Percentiles rank a stretch among this genome's conserved stretches.
phyloP scores from a whole-genome alignment of 2,888 invertebrate species.

The Hydrotaea diabolus region DNA sequence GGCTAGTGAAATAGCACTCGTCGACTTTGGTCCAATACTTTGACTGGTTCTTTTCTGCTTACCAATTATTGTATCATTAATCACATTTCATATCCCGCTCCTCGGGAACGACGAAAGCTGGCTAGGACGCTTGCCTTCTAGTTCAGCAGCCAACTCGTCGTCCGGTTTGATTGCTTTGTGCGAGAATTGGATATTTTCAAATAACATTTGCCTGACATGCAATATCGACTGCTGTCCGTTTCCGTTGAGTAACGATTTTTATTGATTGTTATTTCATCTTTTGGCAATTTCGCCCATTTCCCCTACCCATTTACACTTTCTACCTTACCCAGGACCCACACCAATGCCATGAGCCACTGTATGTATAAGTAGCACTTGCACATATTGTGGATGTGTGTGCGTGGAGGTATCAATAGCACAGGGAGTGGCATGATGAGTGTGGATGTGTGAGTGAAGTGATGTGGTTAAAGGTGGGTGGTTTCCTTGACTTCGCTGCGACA shows the following conservation, averaged over 20 bases:
- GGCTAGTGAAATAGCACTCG: too few species aligned
- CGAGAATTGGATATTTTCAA: conserved; percentile 52
- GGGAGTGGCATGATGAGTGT: too few species aligned
- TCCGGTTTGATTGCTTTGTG: too few species aligned
- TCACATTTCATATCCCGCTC: conserved; percentile 44
- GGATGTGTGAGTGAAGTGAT: too few species aligned
- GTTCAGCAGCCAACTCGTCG: background rate
- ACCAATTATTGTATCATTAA: conserved; percentile 64
- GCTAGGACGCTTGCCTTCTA: background rate
- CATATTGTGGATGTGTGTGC: background rate
- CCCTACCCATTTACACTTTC: conserved; percentile 46
- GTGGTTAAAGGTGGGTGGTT: too few species aligned
- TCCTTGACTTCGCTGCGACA: background rate
- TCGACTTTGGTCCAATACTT: background rate
- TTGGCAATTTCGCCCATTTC: conserved; percentile 48
- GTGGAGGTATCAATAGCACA: background rate
- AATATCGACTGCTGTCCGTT: conserved; percentile 63
- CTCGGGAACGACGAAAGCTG: background rate
- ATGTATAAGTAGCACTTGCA: conserved; percentile 4
- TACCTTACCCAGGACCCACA: background rate
- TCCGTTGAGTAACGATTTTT: conserved; percentile 62
- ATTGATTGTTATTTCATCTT: conserved; percentile 64
- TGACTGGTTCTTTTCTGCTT: background rate
- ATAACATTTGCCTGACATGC: conserved; percentile 59
- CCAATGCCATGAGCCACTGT: background rate